These are phyloP conservation scores for Coccyzus lansbergi DNA, from an alignment of 2,797 vertebrate species.

Conservation along the genomic window DNA sequence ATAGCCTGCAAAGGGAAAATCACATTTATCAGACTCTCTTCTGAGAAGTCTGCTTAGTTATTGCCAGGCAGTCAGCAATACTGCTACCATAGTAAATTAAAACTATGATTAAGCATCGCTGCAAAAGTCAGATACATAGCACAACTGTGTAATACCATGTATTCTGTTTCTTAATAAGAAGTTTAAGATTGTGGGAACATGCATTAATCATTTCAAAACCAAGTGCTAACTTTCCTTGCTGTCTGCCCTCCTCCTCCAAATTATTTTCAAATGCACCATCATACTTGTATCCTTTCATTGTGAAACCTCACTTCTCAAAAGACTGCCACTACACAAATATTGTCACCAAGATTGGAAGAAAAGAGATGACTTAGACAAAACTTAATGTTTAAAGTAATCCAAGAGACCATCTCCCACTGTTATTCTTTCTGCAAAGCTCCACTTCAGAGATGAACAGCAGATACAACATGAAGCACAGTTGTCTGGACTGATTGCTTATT, in stretches of 20 bases:
- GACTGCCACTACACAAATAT: neutral
- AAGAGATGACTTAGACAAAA: neutral
- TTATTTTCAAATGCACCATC: neutral
- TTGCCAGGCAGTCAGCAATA: neutral
- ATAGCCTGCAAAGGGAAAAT: slow-evolving; percentile 81
- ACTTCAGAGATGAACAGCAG: neutral
- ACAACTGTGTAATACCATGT: neutral
- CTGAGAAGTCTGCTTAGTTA: neutral
- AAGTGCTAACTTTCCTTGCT: neutral
- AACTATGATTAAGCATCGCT: neutral
- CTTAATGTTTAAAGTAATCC: neutral
- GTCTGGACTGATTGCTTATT: neutral
- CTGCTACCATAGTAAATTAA: neutral
- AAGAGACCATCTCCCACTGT: neutral
- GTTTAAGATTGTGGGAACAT: neutral
- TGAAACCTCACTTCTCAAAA: neutral
- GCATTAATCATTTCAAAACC: neutral
- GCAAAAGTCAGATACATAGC: neutral
- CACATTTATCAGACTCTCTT: neutral
- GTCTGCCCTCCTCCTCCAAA: neutral
- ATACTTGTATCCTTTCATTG: neutral
- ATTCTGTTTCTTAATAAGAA: neutral
- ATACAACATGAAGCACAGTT: neutral
- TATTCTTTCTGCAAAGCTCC: neutral
- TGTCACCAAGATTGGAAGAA: neutral